Base-by-base conservation (phyloP, 2,888 invertebrate species). In the Mythimna loreyi region DNA sequence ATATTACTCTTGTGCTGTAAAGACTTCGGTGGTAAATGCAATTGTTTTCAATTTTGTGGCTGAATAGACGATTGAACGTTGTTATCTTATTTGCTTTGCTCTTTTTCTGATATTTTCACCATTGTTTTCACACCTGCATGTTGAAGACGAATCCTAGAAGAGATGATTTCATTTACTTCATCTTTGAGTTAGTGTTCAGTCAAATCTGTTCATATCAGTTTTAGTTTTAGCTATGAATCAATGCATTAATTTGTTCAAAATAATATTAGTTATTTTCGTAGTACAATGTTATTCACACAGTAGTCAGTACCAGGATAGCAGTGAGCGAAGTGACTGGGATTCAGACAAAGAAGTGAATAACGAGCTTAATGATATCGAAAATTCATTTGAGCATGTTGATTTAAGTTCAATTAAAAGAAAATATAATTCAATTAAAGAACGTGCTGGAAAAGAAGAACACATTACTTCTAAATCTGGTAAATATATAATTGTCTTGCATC, bases 91-190 rank as follows among this genome's bases (percentile, higher is more conserved):
- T 55, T 65, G 47, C 30, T 43, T 7, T 53, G 9, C 4, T 67
- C 43, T 28, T 70, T 83, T 76, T 28, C 19, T 9, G 43, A 50
- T 7, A 23, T 58, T 72, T 72, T 33, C 2, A 21, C 71, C 65
- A 81, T 81, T 81, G 78, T 78, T 64, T 59, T 74, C 60, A 63
- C 82, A 82, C 72, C 72, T 83, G 84, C 72, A 60, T 2, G 2
- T 49, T 33, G 9, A 23, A 49, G 49, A 56, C 2, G 3, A 60
- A 53, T 64, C 57, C 61, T 23, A 71, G 63, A 69, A 40, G 9
- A 43, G 21, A 21, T 47, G 13, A 63, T 7, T 72, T 33, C 49
- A 50, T 53, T 30, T 28, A 30, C 56, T 66, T 43, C 8, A 43
- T 36, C 19, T 65, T 52, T 23, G 43, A 30, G 52, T 59, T 61